Evolutionary conservation across 2,797 vertebrate genomes (phyloP), one percentile per base, ranked within the genome.

Genomic region (Ptychobarbus kaznakovi): DNA sequence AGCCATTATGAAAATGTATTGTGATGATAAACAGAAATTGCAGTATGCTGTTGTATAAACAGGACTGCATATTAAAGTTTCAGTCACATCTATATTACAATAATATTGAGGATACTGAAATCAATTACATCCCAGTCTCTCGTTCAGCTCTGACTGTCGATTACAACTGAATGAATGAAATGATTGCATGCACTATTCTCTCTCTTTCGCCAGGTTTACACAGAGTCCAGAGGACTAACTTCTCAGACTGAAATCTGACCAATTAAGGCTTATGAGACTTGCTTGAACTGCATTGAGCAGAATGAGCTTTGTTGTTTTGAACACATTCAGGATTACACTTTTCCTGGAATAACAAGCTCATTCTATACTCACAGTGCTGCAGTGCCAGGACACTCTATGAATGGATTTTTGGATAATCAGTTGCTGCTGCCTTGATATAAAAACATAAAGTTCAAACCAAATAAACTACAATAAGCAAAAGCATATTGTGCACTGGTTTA

Each of bases 191-290:
- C 44, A 66, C 10, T 53, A 38, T 83, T 75, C 5, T 76, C 44
- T 40, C 3, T 20, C 66, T 28, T 75, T 83, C 40, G 72, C 32
- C 58, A 40, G 13, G 32, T 76, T 83, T 51, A 83, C 22, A 75
- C 58, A 75, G 73, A 75, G 22, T 75, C 42, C 42, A 8, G 1
- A 2, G 35, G 61, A 75, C 44, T 83, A 65, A 58, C 20, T 80
- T 80, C 82, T n/a, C 68, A 16, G 46, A 78, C 32, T 56, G n/a
- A 53, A 86, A 56, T 56, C 25, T 42, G 66, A 58, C 56, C 69
- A 82, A 72, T 82, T 70, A 78, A 82, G 40, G n/a, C 78, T 87
- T 77, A 61, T 81, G 46, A 40, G 63, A 65, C 38, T 69, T 25
- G 44, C 63, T 73, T 79, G 61, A 83, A 73, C 61, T 32, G 81